Evolutionary conservation across 2,888 invertebrate genomes (phyloP).

Genomic region (Machimus atricapillus): DNA sequence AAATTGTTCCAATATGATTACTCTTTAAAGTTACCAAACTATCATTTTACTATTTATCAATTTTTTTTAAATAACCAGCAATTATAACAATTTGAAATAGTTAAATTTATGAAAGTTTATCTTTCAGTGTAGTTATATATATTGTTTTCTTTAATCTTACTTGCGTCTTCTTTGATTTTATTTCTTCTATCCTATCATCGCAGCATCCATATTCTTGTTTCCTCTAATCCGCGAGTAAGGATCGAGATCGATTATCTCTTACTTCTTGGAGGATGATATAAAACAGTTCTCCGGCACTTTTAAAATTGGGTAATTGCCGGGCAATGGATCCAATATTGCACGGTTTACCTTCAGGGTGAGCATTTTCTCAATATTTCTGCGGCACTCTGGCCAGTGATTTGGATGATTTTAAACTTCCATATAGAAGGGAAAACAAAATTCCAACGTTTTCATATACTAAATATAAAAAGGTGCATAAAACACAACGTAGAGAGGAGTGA

Average conservation of each 20-base stretch:
- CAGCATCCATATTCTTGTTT: background rate
- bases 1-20: too few species aligned
- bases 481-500: background rate
- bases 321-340: constrained; percentile 36
- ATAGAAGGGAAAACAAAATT: background rate
- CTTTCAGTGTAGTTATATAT: too few species aligned
- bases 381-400: constrained; percentile 9
- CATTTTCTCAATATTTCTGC: background rate
- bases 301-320: constrained; percentile 37
- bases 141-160: too few species aligned
- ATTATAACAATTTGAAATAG: too few species aligned
- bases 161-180: too few species aligned
- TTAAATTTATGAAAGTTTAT: too few species aligned
- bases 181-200: too few species aligned
- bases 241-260: constrained; percentile 27
- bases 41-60: too few species aligned
- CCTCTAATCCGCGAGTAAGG: background rate
- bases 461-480: background rate
- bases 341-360: constrained; percentile 32
- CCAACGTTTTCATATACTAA: too few species aligned
- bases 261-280: background rate
- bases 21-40: too few species aligned
- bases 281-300: constrained; percentile 35
- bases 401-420: constrained; percentile 5
- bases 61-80: too few species aligned